Evolutionary conservation across 2,797 vertebrate species (phyloP).

Genomic region (Galaxias olidus): DNA sequence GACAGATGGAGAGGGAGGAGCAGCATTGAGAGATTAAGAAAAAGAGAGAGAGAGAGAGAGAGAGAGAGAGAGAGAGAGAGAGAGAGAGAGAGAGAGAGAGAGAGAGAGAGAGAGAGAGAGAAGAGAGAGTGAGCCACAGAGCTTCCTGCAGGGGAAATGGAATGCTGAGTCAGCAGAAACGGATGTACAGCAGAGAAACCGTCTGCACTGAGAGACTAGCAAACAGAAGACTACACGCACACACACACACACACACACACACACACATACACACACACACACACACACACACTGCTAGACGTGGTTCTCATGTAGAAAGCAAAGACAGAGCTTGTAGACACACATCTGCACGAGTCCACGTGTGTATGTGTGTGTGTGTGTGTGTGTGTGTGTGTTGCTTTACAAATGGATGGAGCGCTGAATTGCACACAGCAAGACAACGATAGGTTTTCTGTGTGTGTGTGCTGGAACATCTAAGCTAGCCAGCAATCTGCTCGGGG

Average conservation of each 20-base stretch:
- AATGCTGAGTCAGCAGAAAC: slow-evolving; percentile 3
- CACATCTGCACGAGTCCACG: not conserved
- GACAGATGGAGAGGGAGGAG: not conserved
- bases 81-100: not conserved
- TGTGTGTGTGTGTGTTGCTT: not conserved
- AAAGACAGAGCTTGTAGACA: too few relatives aligned
- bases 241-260: slow-evolving; percentile 8
- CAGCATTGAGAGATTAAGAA: not conserved
- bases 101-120: not conserved
- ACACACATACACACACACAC: slow-evolving; percentile 4
- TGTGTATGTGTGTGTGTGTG: not conserved
- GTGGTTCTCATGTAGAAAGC: too few relatives aligned
- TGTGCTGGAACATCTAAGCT: too few relatives aligned
- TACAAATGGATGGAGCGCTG: not conserved
- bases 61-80: slow-evolving; percentile 4
- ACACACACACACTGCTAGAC: not conserved
- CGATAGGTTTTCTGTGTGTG: too few relatives aligned
- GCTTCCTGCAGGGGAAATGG: slow-evolving; percentile 8
- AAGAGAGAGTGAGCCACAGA: not conserved
- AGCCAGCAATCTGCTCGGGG: too few relatives aligned
- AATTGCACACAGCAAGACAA: too few relatives aligned
- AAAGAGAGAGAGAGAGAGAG: not conserved
- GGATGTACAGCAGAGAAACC: not conserved
- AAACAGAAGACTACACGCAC: not conserved
- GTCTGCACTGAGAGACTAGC: not conserved